A percentile compares a stretch with the other conserved stretches of the same genome.
These are phyloP conservation scores for Sphaeramia orbicularis DNA, from an alignment of 2,797 vertebrate genomes.

Conservation along the genomic window DNA sequence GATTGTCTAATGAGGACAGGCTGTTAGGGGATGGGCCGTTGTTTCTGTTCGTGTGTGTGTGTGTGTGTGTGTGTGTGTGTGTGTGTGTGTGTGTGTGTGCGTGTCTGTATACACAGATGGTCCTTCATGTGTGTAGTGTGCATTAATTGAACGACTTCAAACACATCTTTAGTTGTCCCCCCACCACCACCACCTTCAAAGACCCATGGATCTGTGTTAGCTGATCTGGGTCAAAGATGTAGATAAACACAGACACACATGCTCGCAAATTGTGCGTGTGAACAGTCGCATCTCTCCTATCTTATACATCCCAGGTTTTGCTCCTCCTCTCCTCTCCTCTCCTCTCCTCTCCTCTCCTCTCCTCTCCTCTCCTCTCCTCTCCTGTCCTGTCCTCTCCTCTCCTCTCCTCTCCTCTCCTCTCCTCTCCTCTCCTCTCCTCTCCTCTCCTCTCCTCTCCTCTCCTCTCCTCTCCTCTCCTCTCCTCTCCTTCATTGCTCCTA, in stretches of 20 bases:
- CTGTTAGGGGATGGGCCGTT: slow-evolving; percentile 76
- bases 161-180: slow-evolving; percentile 60
- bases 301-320: slow-evolving; percentile 34
- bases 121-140: slow-evolving; percentile 76
- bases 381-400: too few species aligned
- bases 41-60: slow-evolving; percentile 61
- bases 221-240: slow-evolving; percentile 77
- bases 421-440: too few species aligned
- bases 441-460: too few species aligned
- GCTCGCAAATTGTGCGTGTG: slow-evolving; percentile 15
- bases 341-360: too few species aligned
- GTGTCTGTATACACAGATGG: slow-evolving; percentile 72
- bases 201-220: slow-evolving; percentile 60
- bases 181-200: slow-evolving; percentile 67
- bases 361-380: too few species aligned
- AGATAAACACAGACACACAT: slow-evolving; percentile 35
- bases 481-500: slow-evolving; percentile 37
- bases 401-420: too few species aligned
- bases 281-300: slow-evolving; percentile 32
- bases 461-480: too few species aligned
- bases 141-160: slow-evolving; percentile 81
- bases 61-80: too few species aligned
- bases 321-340: too few species aligned
- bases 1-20: slow-evolving; percentile 85
- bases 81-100: slow-evolving; percentile 50